These are phyloP conservation scores for Danio aesculapii DNA, from an alignment of 2,797 vertebrate genomes.

Conservation along the genomic window DNA sequence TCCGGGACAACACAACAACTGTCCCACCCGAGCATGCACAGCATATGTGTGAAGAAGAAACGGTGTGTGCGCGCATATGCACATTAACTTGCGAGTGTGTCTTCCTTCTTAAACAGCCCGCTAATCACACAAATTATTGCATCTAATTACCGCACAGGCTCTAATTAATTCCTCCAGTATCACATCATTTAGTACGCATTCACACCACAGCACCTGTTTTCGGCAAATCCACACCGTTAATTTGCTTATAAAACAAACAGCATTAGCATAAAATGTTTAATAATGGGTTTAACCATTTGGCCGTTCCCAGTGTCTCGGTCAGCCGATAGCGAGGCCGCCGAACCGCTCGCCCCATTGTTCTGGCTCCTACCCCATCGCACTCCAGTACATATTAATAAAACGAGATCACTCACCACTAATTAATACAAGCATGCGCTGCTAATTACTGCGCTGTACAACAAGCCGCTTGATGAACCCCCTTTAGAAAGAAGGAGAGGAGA, in stretches of 20 bases:
- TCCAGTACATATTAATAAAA: constrained; percentile 93
- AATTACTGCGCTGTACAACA: constrained; percentile 93
- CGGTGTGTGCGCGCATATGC: constrained; percentile 53
- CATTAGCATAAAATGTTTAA: constrained; percentile 97
- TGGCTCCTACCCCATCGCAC: constrained; percentile 53
- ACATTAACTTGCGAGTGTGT: constrained; percentile 81
- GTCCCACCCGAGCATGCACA: constrained; percentile 33
- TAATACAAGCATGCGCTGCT: constrained; percentile 94
- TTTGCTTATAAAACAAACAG: constrained; percentile 97
- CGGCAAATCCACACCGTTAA: constrained; percentile 89
- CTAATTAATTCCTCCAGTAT: constrained; percentile 99
- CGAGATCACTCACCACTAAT: constrained; percentile 95
- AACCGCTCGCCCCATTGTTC: constrained; percentile 78
- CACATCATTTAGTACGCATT: constrained; percentile 98
- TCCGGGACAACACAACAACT: constrained; percentile 60
- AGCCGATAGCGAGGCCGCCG: constrained; percentile 80
- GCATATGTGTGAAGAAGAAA: constrained; percentile 37
- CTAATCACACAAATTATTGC: constrained; percentile 99
- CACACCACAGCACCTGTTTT: constrained; percentile 98
- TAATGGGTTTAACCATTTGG: constrained; percentile 85
- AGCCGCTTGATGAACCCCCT: constrained; percentile 84
- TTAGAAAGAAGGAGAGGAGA: constrained; percentile 65
- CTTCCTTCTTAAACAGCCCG: constrained; percentile 95
- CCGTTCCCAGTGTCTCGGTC: constrained; percentile 80
- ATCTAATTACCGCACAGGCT: constrained; percentile 97